Base-by-base conservation (phyloP, 2,888 invertebrate species). In the Psococerastis gibbosa region DNA sequence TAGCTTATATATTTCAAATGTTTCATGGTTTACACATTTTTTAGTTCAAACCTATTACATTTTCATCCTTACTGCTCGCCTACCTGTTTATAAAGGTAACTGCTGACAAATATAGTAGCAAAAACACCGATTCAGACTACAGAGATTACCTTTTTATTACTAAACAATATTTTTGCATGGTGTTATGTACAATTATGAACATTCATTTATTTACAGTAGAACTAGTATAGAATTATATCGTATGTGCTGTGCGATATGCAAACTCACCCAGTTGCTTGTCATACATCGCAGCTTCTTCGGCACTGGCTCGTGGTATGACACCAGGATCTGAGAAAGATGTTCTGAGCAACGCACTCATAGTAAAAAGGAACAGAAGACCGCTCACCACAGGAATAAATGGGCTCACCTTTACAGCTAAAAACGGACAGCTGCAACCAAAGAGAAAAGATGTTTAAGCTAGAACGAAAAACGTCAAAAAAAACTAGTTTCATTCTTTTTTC, bases 261-360 rank as follows among this genome's bases (percentile, higher is more conserved):
- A 22, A 55, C 59, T 61, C 66, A 82, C 84, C 84, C 60, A 84
- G 84, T 71, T 84, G 82, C 64, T 80, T 78, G 65, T 89, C 89
- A 51, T 84, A 80, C 59, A 85, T 83, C 50, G 80, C 80, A 50
- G 87, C 87, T 68, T 91, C 89, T 57, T 85, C 85, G 42, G 77
- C 71, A 22, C 84, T 81, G 46, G 89, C 89, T 55, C 80, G 66
- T 46, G 91, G 91, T 57, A 94, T 82, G 51, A 94, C 84, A 49
- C 92, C 92, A 32, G 92, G 92, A 68, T 92, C 92, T 53, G 82
- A 80, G 64, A 89, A 85, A 59, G 85, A 83, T 49, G 91, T 91
- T 56, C 85, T 75, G 62, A 97, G 73, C 61, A 98, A 73, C 57
- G 89, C 83, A 54, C 85, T 80, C 76, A 98, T 80, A 56, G 94